Conservation (phyloP, 2,797 vertebrate species). For the Zalophus californianus region DNA sequence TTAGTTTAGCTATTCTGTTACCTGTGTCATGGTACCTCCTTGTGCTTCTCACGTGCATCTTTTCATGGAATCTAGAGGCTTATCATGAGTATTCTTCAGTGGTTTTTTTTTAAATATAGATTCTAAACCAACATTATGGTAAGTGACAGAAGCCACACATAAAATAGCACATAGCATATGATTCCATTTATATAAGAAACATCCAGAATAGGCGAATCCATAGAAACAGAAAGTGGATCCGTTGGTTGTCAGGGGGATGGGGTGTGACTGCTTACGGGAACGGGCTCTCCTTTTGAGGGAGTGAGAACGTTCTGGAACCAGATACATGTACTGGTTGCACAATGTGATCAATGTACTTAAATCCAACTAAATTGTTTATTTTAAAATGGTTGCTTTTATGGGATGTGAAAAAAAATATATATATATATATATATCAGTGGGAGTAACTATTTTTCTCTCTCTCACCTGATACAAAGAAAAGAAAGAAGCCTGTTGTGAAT, state of each 20-base stretch:
- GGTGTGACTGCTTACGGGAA: not conserved
- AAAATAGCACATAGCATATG: not conserved
- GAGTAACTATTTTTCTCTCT: not conserved
- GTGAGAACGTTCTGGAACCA: not conserved
- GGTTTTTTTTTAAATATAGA: not conserved
- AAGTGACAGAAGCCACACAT: not conserved
- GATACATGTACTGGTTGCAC: not conserved
- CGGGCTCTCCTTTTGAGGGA: not conserved
- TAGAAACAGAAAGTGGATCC: not conserved
- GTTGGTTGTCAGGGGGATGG: not conserved
- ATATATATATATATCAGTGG: not conserved
- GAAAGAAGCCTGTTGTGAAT: not conserved
- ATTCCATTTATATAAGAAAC: not conserved
- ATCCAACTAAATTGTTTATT: not conserved
- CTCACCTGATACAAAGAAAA: not conserved
- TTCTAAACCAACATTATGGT: not conserved
- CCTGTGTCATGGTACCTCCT: not conserved
- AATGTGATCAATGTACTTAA: not conserved
- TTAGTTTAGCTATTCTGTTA: fast-evolving
- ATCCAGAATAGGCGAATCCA: not conserved
- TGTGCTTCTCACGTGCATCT: not conserved
- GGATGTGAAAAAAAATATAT: no score
- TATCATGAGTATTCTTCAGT: not conserved
- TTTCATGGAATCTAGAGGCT: not conserved
- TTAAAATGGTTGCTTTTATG: not conserved